These are phyloP conservation scores for Silurus meridionalis DNA, from an alignment of 2,113 vertebrate species.

Conservation along the genomic window DNA sequence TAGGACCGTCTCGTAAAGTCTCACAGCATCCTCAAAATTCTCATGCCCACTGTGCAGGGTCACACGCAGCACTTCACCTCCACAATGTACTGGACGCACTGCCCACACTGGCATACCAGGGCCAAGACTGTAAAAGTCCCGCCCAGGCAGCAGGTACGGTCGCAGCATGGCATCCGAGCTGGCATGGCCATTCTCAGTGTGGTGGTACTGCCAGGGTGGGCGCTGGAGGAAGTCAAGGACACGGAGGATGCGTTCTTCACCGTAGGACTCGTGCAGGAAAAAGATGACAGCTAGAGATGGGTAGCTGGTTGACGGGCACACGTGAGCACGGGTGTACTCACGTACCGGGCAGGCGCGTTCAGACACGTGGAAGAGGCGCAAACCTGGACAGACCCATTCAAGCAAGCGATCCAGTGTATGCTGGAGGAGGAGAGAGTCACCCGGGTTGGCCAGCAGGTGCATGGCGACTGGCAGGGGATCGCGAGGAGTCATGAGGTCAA, in stretches of 20 bases:
- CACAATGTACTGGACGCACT: constrained; percentile 76
- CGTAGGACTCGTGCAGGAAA: constrained; percentile 81
- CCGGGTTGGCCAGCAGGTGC: constrained; percentile 82
- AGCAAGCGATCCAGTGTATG: constrained; percentile 82
- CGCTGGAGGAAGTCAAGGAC: constrained; percentile 82
- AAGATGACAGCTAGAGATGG: constrained; percentile 87
- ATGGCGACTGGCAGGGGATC: constrained; percentile 76
- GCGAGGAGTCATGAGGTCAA: constrained; percentile 62
- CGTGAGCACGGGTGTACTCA: constrained; percentile 51
- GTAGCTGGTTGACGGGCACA: constrained; percentile 67
- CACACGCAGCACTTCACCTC: constrained; percentile 82
- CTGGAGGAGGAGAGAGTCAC: constrained; percentile 80
- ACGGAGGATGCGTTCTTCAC: constrained; percentile 82
- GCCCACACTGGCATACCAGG: constrained; percentile 89
- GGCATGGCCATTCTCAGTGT: constrained; percentile 66
- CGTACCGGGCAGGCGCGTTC: constrained; percentile 75
- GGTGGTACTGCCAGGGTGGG: constrained; percentile 83
- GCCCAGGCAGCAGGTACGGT: constrained; percentile 66
- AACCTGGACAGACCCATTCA: constrained; percentile 77
- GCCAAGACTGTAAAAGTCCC: constrained; percentile 86
- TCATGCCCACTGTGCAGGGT: constrained; percentile 85
- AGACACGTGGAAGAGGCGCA: constrained; percentile 85
- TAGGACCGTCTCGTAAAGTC: constrained; percentile 87
- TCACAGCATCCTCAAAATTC: constrained; percentile 85
- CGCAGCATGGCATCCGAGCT: constrained; percentile 51